Evolutionary conservation across 2,797 vertebrate genomes (phyloP), one percentile per base, ranked within the genome.

Genomic region (Falco rusticolus): DNA sequence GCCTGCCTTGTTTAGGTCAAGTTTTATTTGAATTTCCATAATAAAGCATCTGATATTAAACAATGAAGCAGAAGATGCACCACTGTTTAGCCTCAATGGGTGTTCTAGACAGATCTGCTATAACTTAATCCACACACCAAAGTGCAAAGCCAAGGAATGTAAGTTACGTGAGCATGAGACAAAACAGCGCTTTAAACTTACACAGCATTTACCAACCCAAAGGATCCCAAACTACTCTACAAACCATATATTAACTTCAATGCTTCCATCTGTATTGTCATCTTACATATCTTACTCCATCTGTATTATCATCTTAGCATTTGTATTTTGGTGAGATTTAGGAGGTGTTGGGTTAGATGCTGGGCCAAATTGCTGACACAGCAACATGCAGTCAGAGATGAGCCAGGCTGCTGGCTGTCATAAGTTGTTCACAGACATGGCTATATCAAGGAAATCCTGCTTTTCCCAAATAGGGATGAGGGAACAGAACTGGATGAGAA

Each of bases 31-130:
- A 84, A 90, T 81, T 95, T 69, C 79, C 37, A 26, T 41, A 91
- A 83, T 56, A 86, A 94, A 96, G 78, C 72, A 82, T 41, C 26
- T 93, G 54, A 90, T 72, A 89, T 33, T 77, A 95, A 97, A 93
- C 84, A 96, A 76, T 0, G 4, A 83, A 93, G 76, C 14, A 2
- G 82, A 91, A 94, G 85, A 74, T 1, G 1, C 34, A 53, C 22
- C n/a, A 60, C 74, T 92, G 84, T 75, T 89, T 57, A 89, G 76
- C 72, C 26, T 91, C 82, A 84, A 33, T 3, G n/a, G 59, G 78
- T 71, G 65, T 50, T 92, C 39, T 87, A 95, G 87, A 59, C 54
- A 92, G 57, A 87, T 80, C 68, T 90, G 71, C 72, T 80, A 3
- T 13, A 89, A 87, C 61, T 87, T 91, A 56, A 85, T 39, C 79